Base-by-base conservation (phyloP, 2,888 invertebrate species). In the Ophion ventricosus region DNA sequence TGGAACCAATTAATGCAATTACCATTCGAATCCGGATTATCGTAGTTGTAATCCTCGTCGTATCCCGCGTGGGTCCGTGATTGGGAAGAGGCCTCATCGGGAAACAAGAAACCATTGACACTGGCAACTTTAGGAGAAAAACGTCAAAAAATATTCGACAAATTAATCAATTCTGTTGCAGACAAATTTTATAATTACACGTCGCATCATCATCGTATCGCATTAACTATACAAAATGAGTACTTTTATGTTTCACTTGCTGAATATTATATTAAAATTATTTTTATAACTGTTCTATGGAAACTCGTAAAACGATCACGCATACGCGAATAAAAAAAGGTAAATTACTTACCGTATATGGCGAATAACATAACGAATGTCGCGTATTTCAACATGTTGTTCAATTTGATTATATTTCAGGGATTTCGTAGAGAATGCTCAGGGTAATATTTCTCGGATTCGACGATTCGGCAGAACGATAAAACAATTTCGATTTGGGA, bases 41-140 rank as follows among this genome's bases (percentile, higher is more conserved):
- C 76, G 14, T 70, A 56, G 43, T 73, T 64, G 17, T 43, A 59
- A 66, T 59, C 79, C 0, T 67, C 79, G 5, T 66, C 63, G 35
- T 40, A 74, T 29, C 59, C 40, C 25, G 73, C n/a, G 20, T 26
- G 43, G 26, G 57, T 64, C 25, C 25, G 66, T 10, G 74, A 56
- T 20, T 26, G 35, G 11, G 64, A 11, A 20, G 35, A 49, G 3
- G 61, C 14, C 25, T 82, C 66, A 20, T 79, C 85, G 11, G 85
- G 83, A 29, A 85, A 85, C 25, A 76, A 25, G 17, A 85, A 79
- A 69, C 69, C 35, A 35, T 54, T 69, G 25, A 67, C 54, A 49
- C 72, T 64, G 43, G 49, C 29, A 35, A 80, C 82, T 77, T 66
- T n/a, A 25, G 11, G 17, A 11, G 17, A 49, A 14, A 49, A 17